phyloP scores from a whole-genome alignment of 2,888 invertebrate genomes.

The Oscheius sp. region DNA sequence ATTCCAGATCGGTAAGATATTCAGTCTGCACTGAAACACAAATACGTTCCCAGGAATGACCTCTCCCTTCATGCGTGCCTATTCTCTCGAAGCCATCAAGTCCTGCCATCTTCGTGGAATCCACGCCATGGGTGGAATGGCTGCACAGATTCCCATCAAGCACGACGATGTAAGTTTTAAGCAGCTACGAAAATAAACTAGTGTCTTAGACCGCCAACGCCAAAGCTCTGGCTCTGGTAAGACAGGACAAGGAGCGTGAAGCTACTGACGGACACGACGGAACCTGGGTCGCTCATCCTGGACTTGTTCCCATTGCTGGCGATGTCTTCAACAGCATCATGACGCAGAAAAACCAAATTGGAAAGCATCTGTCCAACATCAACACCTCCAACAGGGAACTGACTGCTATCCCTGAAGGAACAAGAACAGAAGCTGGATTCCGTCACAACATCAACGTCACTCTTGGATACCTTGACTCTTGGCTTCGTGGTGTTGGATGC shows the following conservation, averaged over 20 bases:
- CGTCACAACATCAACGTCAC: constrained; percentile 81
- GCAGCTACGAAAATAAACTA: neutral
- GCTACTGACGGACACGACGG: constrained; percentile 79
- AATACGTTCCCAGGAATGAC: constrained; percentile 76
- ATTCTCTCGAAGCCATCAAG: constrained; percentile 77
- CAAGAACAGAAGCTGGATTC: constrained; percentile 80
- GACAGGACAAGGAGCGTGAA: constrained; percentile 74
- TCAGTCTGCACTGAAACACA: neutral
- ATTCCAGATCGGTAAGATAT: constrained; percentile 75
- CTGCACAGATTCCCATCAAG: constrained; percentile 78
- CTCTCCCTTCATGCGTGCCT: constrained; percentile 79
- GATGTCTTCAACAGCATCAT: constrained; percentile 63
- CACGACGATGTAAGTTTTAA: constrained; percentile 57
- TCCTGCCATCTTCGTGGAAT: constrained; percentile 76
- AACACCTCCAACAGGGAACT: constrained; percentile 52
- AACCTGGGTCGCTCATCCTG: constrained; percentile 81
- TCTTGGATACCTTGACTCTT: constrained; percentile 81
- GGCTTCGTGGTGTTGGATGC: constrained; percentile 81
- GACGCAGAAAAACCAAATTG: constrained; percentile 66
- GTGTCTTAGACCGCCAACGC: constrained; percentile 46
- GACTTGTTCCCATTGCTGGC: constrained; percentile 77
- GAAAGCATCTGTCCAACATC: constrained; percentile 43
- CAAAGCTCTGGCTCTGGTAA: constrained; percentile 68
- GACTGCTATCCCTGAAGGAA: constrained; percentile 78
- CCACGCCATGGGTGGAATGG: constrained; percentile 75